phyloP scores from a whole-genome alignment of 2,888 invertebrate species.

The Nymphalis c-album region DNA sequence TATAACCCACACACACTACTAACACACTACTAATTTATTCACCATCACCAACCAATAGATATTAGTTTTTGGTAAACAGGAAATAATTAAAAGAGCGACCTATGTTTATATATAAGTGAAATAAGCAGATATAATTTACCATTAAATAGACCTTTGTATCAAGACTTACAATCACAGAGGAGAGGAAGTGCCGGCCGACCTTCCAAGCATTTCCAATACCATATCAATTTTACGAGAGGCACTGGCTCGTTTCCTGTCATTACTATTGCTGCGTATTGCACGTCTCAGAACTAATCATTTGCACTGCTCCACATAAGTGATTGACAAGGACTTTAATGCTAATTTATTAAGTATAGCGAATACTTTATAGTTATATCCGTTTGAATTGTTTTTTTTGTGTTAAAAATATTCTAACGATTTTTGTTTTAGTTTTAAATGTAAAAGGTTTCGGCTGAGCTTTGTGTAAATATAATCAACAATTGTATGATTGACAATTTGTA shows the following conservation, averaged over 20 bases:
- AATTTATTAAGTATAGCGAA: conserved; percentile 1
- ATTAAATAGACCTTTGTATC: conserved; percentile 14
- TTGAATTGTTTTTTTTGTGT: neutral
- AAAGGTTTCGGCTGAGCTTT: too few species aligned
- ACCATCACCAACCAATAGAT: too few species aligned
- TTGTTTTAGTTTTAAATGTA: neutral
- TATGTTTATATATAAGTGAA: neutral
- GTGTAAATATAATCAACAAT: too few species aligned
- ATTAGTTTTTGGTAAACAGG: too few species aligned
- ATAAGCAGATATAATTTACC: conserved; percentile 10
- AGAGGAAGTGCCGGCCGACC: conserved; percentile 34
- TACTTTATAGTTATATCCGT: neutral
- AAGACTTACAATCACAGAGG: conserved; percentile 25
- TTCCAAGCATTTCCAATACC: conserved; percentile 41
- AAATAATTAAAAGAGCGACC: too few species aligned
- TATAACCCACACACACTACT: too few species aligned
- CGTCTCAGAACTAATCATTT: conserved; percentile 37
- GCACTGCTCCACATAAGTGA: conserved; percentile 37
- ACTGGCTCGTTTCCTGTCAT: conserved; percentile 60
- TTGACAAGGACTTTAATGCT: conserved; percentile 30
- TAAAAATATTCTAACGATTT: conserved; percentile 1
- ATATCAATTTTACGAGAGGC: conserved; percentile 58
- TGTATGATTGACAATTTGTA: too few species aligned
- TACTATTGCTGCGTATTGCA: conserved; percentile 43
- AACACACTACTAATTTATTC: too few species aligned